A percentile compares a stretch with the other conserved stretches of the same genome.
phyloP scores from a whole-genome alignment of 1,140 invertebrate species.

The Tribolium castaneum region DNA sequence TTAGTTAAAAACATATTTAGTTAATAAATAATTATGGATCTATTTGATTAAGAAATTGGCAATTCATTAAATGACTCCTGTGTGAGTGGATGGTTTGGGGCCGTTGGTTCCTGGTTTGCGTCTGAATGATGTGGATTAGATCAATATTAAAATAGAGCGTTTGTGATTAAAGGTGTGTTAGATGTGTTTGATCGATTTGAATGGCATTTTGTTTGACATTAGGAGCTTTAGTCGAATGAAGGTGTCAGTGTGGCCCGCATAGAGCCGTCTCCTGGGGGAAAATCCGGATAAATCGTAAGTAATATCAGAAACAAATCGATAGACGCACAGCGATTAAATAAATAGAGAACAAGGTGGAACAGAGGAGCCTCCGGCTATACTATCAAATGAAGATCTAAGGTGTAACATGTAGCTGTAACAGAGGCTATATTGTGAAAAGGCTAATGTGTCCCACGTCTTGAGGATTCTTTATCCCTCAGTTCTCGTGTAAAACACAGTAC shows the following conservation, averaged over 20 bases:
- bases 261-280: slow-evolving; percentile 25
- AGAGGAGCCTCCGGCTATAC: slow-evolving; percentile 32
- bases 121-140: slow-evolving; percentile 20
- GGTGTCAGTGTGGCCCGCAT: slow-evolving; percentile 15
- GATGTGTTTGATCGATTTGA: slow-evolving; percentile 28
- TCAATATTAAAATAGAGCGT: slow-evolving; percentile 16
- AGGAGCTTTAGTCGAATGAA: slow-evolving; percentile 26
- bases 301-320: slow-evolving; percentile 44
- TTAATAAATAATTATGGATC: no score
- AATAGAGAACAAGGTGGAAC: slow-evolving; percentile 40
- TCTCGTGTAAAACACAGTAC: slow-evolving; percentile 48
- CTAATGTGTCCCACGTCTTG: slow-evolving; percentile 47
- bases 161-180: slow-evolving; percentile 32
- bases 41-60: no score
- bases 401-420: slow-evolving; percentile 45
- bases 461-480: slow-evolving; percentile 48
- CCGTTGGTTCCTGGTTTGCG: not conserved
- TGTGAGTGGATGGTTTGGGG: not conserved
- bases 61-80: no score
- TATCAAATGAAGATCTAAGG: slow-evolving; percentile 49
- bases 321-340: slow-evolving; percentile 43
- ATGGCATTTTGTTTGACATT: slow-evolving; percentile 34
- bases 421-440: slow-evolving; percentile 45
- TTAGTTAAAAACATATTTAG: no score
- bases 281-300: slow-evolving; percentile 36